Percentiles rank a stretch among this genome's conserved stretches.
phyloP scores from a whole-genome alignment of 2,888 invertebrate species.

The Lepidochrysops patricia region DNA sequence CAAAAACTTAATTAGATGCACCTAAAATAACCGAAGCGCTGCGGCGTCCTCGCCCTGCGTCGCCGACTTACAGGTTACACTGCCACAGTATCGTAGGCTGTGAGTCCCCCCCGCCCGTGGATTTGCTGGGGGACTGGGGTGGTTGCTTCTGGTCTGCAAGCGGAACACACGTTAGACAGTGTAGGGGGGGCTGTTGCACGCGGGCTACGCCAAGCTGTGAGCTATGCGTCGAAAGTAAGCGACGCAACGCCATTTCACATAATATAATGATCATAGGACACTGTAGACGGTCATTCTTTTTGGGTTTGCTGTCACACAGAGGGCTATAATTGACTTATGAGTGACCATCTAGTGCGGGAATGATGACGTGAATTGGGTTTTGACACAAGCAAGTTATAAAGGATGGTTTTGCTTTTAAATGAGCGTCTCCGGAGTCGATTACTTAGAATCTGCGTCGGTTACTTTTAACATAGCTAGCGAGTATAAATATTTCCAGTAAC shows the following conservation, averaged over 20 bases:
- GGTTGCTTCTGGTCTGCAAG: conserved; percentile 89
- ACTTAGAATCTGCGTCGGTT: background rate
- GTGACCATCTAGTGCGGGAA: background rate
- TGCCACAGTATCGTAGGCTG: conserved; percentile 99
- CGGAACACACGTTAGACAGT: background rate
- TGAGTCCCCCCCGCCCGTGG: conserved; percentile 89
- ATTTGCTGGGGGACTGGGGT: conserved; percentile 84
- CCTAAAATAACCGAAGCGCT: conserved; percentile 19
- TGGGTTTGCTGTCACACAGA: background rate
- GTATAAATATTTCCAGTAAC: background rate
- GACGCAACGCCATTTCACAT: background rate
- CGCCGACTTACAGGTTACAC: conserved; percentile 89
- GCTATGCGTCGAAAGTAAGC: background rate
- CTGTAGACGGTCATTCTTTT: background rate
- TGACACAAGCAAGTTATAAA: background rate
- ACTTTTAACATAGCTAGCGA: background rate
- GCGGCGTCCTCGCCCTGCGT: conserved; percentile 20
- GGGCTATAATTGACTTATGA: background rate
- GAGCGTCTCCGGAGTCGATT: background rate
- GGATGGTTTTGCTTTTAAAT: background rate
- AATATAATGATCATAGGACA: too few relatives aligned
- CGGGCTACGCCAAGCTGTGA: background rate
- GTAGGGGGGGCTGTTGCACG: background rate
- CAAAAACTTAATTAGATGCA: conserved; percentile 23
- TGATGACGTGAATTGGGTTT: background rate